phyloP scores from a whole-genome alignment of 2,888 invertebrate species.

The Drymonia ruficornis region DNA sequence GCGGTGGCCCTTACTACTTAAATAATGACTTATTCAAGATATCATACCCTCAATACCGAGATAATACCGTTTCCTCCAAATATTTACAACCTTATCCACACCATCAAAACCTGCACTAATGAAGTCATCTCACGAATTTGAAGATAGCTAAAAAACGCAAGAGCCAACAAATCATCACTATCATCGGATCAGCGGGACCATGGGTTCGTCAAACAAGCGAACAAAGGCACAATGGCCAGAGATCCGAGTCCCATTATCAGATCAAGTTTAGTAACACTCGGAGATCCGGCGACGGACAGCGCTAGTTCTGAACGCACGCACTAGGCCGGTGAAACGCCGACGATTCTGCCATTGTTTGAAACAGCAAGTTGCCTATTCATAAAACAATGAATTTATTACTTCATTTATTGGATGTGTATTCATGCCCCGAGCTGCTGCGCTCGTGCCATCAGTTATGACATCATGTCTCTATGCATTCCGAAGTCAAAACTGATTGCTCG shows the following conservation, averaged over 20 bases:
- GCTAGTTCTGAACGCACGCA: constrained; percentile 27
- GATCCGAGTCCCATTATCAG: constrained; percentile 53
- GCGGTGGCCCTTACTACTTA: too few species aligned
- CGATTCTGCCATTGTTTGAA: constrained; percentile 6
- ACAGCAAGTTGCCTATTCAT: too few species aligned
- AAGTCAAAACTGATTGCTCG: too few species aligned
- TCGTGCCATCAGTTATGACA: too few species aligned
- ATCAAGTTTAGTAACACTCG: constrained; percentile 54
- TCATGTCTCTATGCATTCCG: too few species aligned
- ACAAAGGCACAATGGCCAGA: constrained; percentile 46
- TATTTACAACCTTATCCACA: not conserved
- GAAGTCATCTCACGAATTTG: constrained; percentile 39
- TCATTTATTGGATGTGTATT: too few species aligned
- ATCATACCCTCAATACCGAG: too few species aligned
- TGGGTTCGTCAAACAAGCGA: constrained; percentile 47
- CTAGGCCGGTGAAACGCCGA: constrained; percentile 7
- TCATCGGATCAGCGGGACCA: constrained; percentile 45
- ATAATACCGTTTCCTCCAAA: not conserved
- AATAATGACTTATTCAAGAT: too few species aligned
- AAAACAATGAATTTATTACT: too few species aligned
- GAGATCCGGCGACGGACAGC: constrained; percentile 33
- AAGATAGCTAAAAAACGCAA: constrained; percentile 12
- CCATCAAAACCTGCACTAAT: constrained; percentile 30
- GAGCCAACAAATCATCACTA: constrained; percentile 48
- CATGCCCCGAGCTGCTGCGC: too few species aligned